A percentile compares a stretch with the other conserved stretches of the same genome.
Conservation (phyloP, 2,113 vertebrate species). For the Chrysochloris asiatica region DNA sequence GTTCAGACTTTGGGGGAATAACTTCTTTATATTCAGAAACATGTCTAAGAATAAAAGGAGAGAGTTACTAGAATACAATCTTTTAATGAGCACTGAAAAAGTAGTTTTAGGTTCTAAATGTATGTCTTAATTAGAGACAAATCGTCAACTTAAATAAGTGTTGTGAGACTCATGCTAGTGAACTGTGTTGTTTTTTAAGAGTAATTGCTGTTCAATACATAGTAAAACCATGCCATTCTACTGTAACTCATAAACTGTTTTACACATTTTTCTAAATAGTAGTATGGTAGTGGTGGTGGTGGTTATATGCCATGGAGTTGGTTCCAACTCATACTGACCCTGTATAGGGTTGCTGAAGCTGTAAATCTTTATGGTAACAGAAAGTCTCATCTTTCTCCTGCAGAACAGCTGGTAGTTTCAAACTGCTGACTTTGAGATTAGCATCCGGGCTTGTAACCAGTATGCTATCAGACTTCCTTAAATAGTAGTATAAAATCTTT, state of each 20-base stretch:
- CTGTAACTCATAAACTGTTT: conserved; percentile 52
- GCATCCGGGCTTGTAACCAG: no score
- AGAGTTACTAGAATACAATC: conserved; percentile 30
- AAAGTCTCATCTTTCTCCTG: no score
- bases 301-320: no score
- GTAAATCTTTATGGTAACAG: no score
- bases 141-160: background rate
- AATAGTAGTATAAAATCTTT: conserved; percentile 30
- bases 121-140: conserved; percentile 45
- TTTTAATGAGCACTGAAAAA: conserved; percentile 36
- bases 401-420: no score
- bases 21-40: conserved; percentile 45
- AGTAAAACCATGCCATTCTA: conserved; percentile 33
- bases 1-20: conserved; percentile 10
- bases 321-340: no score
- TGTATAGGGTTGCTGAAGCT: no score
- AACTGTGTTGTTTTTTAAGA: conserved; percentile 11
- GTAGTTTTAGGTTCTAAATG: background rate
- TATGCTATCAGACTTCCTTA: no score
- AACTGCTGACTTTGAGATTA: no score
- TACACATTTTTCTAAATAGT: no score
- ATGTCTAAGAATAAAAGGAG: conserved; percentile 12
- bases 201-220: conserved; percentile 27
- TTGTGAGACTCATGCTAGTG: no score
- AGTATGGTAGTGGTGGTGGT: no score